A percentile compares a stretch with the other conserved stretches of the same genome.
Evolutionary conservation across 2,888 invertebrate genomes (phyloP).

Genomic region (Mythimna albipuncta): DNA sequence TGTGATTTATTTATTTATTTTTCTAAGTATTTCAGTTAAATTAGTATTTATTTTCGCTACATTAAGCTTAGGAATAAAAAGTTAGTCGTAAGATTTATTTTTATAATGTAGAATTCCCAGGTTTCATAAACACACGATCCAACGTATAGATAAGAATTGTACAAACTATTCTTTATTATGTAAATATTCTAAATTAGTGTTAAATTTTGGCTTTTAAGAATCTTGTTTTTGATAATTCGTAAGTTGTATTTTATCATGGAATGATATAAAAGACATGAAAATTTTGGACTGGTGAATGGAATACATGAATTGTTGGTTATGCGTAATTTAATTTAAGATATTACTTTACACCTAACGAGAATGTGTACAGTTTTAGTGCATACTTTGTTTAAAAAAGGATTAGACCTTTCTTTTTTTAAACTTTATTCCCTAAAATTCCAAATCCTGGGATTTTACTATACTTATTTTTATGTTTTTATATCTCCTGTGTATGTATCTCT

Average conservation of each 20-base stretch:
- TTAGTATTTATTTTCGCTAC: slow-evolving; percentile 64
- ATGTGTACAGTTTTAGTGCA: slow-evolving; percentile 25
- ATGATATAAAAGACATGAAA: slow-evolving; percentile 41
- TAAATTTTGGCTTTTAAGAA: slow-evolving; percentile 57
- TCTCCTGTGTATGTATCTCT: slow-evolving; percentile 36
- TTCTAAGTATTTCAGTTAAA: slow-evolving; percentile 62
- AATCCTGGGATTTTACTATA: slow-evolving; percentile 22
- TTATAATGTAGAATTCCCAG: slow-evolving; percentile 80
- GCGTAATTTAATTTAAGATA: slow-evolving; percentile 7
- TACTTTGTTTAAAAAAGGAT: neutral
- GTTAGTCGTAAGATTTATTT: slow-evolving; percentile 80
- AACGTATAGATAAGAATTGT: slow-evolving; percentile 65
- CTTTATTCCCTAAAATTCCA: slow-evolving; percentile 5
- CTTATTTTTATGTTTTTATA: neutral
- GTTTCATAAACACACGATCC: slow-evolving; percentile 81
- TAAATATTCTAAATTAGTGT: slow-evolving; percentile 71
- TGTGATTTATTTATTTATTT: slow-evolving; percentile 81
- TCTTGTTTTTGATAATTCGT: slow-evolving; percentile 49
- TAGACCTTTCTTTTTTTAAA: slow-evolving; percentile 9
- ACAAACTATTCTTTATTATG: slow-evolving; percentile 64
- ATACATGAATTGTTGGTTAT: slow-evolving; percentile 31
- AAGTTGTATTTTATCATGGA: slow-evolving; percentile 53
- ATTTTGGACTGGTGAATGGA: slow-evolving; percentile 11
- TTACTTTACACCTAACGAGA: slow-evolving; percentile 24
- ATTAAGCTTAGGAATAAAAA: slow-evolving; percentile 63